Conservation (phyloP, 2,797 vertebrate species). For the Myiothlypis coronata region DNA sequence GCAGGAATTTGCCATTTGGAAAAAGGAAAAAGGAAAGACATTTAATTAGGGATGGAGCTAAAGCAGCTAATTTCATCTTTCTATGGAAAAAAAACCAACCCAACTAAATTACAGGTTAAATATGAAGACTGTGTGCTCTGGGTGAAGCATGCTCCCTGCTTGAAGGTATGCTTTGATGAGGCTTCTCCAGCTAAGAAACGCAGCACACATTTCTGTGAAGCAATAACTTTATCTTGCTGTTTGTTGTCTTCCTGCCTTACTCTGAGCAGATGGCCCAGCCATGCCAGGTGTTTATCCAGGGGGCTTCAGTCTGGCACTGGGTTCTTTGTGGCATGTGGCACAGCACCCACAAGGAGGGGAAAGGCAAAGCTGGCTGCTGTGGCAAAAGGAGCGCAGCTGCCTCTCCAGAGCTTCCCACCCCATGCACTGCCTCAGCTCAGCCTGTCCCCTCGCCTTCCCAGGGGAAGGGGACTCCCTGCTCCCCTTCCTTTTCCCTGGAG, state of each 20-base stretch:
- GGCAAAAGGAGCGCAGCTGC: neutral
- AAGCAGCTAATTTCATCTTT: slow-evolving; percentile 62
- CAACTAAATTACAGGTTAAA: slow-evolving; percentile 46
- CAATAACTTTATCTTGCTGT: neutral
- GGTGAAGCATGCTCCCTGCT: slow-evolving; percentile 22
- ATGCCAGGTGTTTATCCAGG: neutral
- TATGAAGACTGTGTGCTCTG: slow-evolving; percentile 22
- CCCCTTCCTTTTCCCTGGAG: neutral
- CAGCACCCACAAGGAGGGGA: neutral
- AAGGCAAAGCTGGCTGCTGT: neutral
- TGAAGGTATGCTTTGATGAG: slow-evolving; percentile 61
- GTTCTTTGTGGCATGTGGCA: neutral
- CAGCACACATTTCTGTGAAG: neutral
- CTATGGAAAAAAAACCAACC: neutral
- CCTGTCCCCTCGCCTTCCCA: neutral
- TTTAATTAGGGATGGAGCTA: slow-evolving; percentile 59
- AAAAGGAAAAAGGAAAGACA: slow-evolving; percentile 43
- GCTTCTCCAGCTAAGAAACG: neutral
- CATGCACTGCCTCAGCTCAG: neutral
- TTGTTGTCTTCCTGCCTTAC: neutral
- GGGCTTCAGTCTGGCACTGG: neutral
- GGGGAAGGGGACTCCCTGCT: neutral
- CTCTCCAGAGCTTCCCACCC: neutral
- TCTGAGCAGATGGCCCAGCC: neutral
- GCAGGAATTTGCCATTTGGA: slow-evolving; percentile 68